Evolutionary conservation across 2,113 vertebrate genomes (phyloP), one percentile per base, ranked within the genome.

Genomic region (Miniopterus natalensis): DNA sequence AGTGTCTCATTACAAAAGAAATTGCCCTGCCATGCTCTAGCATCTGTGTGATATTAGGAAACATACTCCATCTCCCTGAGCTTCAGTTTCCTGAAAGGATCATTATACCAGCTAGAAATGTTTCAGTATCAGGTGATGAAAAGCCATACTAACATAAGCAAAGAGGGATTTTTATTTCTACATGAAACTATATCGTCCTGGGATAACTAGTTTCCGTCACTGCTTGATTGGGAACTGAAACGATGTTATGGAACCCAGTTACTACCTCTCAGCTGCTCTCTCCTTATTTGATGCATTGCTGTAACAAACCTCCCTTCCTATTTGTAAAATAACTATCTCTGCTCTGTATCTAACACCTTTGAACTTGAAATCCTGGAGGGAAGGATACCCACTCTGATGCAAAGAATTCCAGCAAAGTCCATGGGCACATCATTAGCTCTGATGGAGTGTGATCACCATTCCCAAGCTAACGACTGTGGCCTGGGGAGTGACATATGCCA

Each of bases 1-100:
- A 36, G 23, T 59, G 10, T n/a, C 55, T 87, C 47, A 89, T 75
- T 61, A 63, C n/a, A 57, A 84, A 95, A 92, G 68, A 88, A 66
- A 73, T 12, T 9, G 31, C 15, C 63, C 53, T 31, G 36, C 31
- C 3, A 1, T 13, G 13, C 6, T 21, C 65, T 79, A 53, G 36
- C 42, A 75, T 63, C 51, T 29, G 2, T 65, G 49, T 89, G 47
- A 53, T 88, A 20, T 29, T 25, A 36, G 61, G 27, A 61, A 84
- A 20, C 18, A 49, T 6, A 45, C 23, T 90, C 2, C 63, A 14
- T 70, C 61, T 80, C 59, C 23, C 74, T 8, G 23, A 42, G 49
- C n/a, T 93, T 88, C 17, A 49, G 10, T 78, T 88, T 93, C 83
- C 77, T 47, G 17, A 73, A n/a, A 7, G 61, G 31, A 51, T 78